Evolutionary conservation across 2,113 vertebrate species (phyloP).

Genomic region (Sapajus apella): DNA sequence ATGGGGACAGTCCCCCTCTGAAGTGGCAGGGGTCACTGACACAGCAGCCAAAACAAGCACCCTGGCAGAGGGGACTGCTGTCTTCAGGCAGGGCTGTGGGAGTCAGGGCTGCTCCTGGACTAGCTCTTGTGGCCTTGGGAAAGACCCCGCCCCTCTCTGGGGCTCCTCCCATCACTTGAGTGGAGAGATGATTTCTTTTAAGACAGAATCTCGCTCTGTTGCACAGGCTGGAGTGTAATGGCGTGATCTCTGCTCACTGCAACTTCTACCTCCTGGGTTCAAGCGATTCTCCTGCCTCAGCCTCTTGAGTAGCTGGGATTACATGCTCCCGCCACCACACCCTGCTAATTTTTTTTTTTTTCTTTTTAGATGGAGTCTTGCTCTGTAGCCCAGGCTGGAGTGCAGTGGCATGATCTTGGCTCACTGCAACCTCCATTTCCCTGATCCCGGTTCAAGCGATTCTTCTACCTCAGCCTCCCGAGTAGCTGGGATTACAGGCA

Average conservation of each 20-base stretch:
- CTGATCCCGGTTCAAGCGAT: too few relatives aligned
- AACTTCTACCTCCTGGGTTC: not conserved
- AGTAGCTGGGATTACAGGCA: too few relatives aligned
- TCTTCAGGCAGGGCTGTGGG: not conserved
- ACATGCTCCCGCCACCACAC: fast-evolving
- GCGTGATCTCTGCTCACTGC: fast-evolving
- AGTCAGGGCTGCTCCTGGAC: not conserved
- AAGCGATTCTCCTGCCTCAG: not conserved
- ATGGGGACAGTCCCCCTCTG: not conserved
- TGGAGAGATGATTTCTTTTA: not conserved
- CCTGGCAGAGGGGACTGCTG: not conserved
- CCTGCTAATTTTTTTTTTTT: not conserved
- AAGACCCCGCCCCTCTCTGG: not conserved
- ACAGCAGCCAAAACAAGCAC: not conserved
- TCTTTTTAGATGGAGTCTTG: not conserved
- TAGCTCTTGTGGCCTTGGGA: not conserved
- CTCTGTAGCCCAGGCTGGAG: too few relatives aligned
- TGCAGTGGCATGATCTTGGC: too few relatives aligned
- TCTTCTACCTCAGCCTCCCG: too few relatives aligned
- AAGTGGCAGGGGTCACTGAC: not conserved
- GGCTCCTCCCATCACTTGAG: not conserved
- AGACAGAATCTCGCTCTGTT: not conserved
- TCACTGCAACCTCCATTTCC: too few relatives aligned
- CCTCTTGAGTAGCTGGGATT: too few relatives aligned
- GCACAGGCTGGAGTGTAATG: too few relatives aligned